phyloP scores from a whole-genome alignment of 2,888 invertebrate genomes.

The Myathropa florea region DNA sequence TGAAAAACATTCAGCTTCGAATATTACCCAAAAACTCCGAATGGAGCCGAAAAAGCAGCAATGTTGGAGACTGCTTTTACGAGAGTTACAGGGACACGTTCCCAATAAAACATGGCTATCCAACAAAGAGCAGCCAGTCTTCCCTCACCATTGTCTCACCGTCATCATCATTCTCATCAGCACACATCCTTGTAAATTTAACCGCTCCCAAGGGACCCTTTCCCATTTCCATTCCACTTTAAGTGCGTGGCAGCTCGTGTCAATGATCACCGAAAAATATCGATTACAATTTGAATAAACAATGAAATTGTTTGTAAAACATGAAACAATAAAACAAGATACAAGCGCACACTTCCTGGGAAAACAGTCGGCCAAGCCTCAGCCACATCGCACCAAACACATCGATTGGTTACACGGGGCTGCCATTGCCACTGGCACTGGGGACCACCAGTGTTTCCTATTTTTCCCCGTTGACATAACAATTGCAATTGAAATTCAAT shows the following conservation, averaged over 20 bases:
- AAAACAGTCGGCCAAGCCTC: background rate
- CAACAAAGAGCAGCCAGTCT: no score
- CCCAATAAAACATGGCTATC: no score
- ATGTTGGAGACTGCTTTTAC: no score
- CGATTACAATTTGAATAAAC: background rate
- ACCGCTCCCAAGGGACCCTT: background rate
- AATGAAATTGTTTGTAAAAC: background rate
- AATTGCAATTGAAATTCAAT: conserved; percentile 49
- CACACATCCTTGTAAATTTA: background rate
- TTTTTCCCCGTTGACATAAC: conserved; percentile 8
- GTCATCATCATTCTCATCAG: background rate
- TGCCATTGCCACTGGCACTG: background rate
- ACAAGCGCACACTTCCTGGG: background rate
- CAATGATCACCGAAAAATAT: background rate
- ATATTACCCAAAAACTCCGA: no score
- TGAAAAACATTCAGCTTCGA: no score
- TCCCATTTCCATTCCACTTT: background rate
- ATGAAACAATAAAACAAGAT: conserved; percentile 1
- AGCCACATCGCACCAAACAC: background rate
- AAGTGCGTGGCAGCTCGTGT: background rate
- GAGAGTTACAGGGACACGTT: no score
- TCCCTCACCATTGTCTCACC: background rate
- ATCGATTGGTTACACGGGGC: background rate
- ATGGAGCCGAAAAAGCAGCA: no score
- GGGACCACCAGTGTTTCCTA: background rate